Evolutionary conservation across 2,888 invertebrate species (phyloP), one percentile per base, ranked within the genome.

Genomic region (Thereva unica): DNA sequence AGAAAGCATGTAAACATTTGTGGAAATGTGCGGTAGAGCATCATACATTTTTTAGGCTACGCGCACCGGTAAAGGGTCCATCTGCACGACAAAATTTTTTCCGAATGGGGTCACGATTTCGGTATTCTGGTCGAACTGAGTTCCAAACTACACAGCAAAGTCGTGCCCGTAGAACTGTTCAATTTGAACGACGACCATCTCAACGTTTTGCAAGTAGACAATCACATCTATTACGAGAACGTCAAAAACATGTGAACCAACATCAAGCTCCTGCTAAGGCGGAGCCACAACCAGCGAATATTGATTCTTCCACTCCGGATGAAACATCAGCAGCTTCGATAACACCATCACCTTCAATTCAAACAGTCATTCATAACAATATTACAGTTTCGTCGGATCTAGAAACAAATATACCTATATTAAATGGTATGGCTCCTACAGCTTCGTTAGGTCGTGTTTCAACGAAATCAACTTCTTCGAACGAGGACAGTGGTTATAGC

Each of bases 1-100:
- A 97, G 79, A 97, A 97, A 80, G 97, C 98, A 1, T 97, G 97
- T 80, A 99, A 99, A 81, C 99, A 99, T 83, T 84, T 99, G 71
- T 99, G 99, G 99, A 99, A 99, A 82, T 99, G 99, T 84, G 98
- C 98, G 37, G 94, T 99, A 0, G 99, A 99, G 82, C 97, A 99
- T 83, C 99, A 99, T 83, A 94, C 97, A 1, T 99, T 99, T 75
- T 99, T 98, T 86, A 88, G 99, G 71, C 84, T 99, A 64, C 88
- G 93, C 71, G 93, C 92, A 42, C 92, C 94, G 1, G 90, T 92
- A 0, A 94, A 94, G 79, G 91, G 92, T 1, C 92, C 93, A 3
- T 91, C 91, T 38, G 92, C 92, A 0, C 85, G 95, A 34, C 97
- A 96, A 79, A 96, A 95, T 83, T 97, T 99, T 84, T 96, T 99